Evolutionary conservation across 2,113 vertebrate species (phyloP).

Genomic region (Amia ocellicauda): DNA sequence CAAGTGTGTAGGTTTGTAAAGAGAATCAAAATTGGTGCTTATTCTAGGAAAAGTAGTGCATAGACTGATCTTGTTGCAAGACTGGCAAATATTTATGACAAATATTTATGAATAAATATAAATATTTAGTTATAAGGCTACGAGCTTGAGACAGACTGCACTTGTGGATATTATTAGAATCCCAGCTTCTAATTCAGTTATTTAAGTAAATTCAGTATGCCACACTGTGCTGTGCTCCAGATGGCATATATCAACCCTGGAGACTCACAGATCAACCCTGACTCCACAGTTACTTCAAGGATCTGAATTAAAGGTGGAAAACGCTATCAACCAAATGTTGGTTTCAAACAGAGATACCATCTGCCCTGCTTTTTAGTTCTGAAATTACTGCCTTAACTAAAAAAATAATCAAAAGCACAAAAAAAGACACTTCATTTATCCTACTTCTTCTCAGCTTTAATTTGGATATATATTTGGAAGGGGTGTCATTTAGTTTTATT

Average conservation of each 20-base stretch:
- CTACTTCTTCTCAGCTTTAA: not conserved
- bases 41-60: too few species aligned
- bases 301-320: constrained; percentile 40
- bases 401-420: not conserved
- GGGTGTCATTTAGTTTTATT: constrained; percentile 6
- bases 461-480: not conserved
- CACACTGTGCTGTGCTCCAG: constrained; percentile 42
- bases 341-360: constrained; percentile 44
- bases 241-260: constrained; percentile 48
- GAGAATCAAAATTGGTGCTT: too few species aligned
- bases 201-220: not conserved
- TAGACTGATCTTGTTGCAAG: too few species aligned
- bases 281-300: constrained; percentile 35
- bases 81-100: too few species aligned
- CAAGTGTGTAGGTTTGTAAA: too few species aligned
- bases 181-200: not conserved
- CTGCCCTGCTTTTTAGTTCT: constrained; percentile 40
- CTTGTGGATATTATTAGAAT: too few species aligned
- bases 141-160: too few species aligned
- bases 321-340: constrained; percentile 52
- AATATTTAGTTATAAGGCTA: too few species aligned
- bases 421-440: not conserved
- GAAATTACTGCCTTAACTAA: not conserved
- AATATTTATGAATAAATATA: too few species aligned
- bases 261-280: constrained; percentile 24